These are phyloP conservation scores for Sapajus apella DNA, from an alignment of 2,113 vertebrate species.

Conservation along the genomic window DNA sequence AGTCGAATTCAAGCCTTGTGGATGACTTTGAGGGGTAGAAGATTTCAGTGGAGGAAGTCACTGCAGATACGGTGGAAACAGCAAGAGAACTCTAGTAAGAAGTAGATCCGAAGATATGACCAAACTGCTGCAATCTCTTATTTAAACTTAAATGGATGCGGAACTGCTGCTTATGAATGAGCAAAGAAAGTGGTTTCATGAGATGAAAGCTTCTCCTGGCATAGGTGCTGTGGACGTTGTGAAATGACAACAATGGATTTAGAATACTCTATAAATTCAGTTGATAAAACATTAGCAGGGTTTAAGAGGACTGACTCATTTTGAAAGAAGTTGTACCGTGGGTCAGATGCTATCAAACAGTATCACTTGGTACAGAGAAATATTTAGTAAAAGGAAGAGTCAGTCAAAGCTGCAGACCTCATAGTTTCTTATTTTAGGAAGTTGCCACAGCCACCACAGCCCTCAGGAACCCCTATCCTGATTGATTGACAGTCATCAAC, in stretches of 20 bases:
- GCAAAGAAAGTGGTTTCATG: neutral
- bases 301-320: neutral
- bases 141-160: neutral
- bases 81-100: neutral
- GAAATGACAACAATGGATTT: neutral
- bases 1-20: neutral
- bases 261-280: neutral
- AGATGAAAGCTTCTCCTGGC: neutral
- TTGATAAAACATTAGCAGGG: neutral
- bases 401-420: neutral
- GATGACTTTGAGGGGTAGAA: neutral
- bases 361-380: neutral
- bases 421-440: neutral
- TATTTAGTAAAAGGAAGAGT: neutral
- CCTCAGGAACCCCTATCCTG: neutral
- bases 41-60: neutral
- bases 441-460: neutral
- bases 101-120: neutral
- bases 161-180: neutral
- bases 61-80: neutral
- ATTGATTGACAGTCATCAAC: neutral
- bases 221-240: neutral
- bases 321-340: neutral
- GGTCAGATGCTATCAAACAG: neutral
- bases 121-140: neutral